A percentile compares a stretch with the other conserved stretches of the same genome.
Evolutionary conservation across 1,140 invertebrate species (phyloP).

Genomic region (Eufriesea mexicana): DNA sequence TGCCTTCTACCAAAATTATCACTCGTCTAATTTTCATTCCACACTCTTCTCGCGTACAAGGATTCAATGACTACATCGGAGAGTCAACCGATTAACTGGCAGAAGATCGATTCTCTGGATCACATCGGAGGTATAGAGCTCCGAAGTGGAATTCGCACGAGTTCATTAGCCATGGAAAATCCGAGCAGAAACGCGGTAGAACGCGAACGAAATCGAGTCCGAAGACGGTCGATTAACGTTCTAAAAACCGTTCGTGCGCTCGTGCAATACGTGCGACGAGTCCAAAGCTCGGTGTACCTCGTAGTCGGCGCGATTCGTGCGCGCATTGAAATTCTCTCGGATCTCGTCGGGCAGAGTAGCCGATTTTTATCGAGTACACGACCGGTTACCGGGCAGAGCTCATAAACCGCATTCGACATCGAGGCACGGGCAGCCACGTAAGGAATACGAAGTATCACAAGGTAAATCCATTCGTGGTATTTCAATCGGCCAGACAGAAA

Average conservation of each 20-base stretch:
- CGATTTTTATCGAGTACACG: conserved; percentile 70
- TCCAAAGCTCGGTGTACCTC: conserved; percentile 44
- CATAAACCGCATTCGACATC: conserved; percentile 66
- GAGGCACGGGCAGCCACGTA: conserved; percentile 48
- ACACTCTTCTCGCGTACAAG: too few relatives aligned
- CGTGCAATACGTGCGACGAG: conserved; percentile 62
- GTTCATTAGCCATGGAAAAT: not conserved
- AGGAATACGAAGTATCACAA: conserved; percentile 60
- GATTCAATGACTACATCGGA: too few relatives aligned
- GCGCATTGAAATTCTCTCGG: conserved; percentile 68
- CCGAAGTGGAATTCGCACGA: too few relatives aligned
- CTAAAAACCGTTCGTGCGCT: conserved; percentile 55
- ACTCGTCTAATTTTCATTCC: too few relatives aligned
- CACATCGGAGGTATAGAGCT: too few relatives aligned
- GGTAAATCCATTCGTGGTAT: conserved; percentile 48
- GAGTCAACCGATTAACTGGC: too few relatives aligned
- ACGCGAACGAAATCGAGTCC: conserved; percentile 41
- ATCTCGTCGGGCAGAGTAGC: conserved; percentile 57
- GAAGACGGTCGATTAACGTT: conserved; percentile 51
- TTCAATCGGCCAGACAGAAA: conserved; percentile 53
- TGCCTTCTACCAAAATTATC: too few relatives aligned
- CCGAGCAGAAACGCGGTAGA: not conserved
- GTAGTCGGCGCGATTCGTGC: conserved; percentile 41
- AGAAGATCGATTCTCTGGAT: too few relatives aligned
- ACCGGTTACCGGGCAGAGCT: conserved; percentile 54